A percentile compares a stretch with the other conserved stretches of the same genome.
Conservation (phyloP, 2,113 vertebrate species). For the Platanista minor region DNA sequence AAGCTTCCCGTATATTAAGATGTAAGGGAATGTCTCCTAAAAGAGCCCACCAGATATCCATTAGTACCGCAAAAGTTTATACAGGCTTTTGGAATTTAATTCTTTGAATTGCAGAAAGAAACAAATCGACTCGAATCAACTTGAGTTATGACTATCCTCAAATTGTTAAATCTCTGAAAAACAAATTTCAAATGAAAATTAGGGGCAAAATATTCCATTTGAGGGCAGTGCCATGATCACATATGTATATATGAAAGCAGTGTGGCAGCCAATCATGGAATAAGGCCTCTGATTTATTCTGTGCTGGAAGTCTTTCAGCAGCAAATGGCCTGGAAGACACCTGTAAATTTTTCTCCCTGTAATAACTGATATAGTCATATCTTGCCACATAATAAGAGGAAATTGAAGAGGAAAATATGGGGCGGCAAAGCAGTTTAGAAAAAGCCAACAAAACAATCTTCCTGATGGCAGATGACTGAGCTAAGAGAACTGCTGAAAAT, state of each 20-base stretch:
- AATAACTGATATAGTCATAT: neutral
- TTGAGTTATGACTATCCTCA: neutral
- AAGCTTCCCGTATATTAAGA: slow-evolving; percentile 91
- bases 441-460: slow-evolving; percentile 18
- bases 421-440: neutral
- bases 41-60: slow-evolving; percentile 38
- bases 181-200: slow-evolving; percentile 66
- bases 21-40: slow-evolving; percentile 95
- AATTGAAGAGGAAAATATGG: neutral
- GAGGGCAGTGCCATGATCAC: neutral
- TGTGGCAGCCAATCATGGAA: neutral
- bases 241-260: neutral
- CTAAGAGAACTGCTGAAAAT: neutral
- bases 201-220: neutral
- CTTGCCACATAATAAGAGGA: neutral
- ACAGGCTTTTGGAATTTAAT: slow-evolving; percentile 5
- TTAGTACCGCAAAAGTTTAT: slow-evolving; percentile 23
- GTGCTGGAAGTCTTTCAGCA: neutral
- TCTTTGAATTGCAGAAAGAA: slow-evolving; percentile 34
- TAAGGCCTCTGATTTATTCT: slow-evolving; percentile 27
- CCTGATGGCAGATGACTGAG: neutral
- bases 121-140: slow-evolving; percentile 32
- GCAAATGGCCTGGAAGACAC: neutral
- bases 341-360: neutral
- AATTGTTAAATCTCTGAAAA: slow-evolving; percentile 61